A percentile compares a stretch with the other conserved stretches of the same genome.
Conservation (phyloP, 2,888 invertebrate species). For the Helicoverpa assulta region DNA sequence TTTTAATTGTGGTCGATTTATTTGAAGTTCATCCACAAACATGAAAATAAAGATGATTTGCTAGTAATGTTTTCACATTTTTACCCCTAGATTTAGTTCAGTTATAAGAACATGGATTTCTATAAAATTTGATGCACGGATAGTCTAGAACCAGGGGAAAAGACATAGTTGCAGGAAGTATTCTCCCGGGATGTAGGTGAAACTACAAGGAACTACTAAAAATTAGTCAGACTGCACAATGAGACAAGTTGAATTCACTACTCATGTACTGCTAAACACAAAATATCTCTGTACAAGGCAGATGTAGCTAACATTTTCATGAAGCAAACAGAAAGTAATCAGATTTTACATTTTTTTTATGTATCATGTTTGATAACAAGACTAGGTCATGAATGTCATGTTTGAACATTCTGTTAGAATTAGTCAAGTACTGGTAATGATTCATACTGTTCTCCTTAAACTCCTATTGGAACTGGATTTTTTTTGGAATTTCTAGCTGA, state of each 20-base stretch:
- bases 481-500: conserved; percentile 1
- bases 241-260: not conserved
- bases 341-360: conserved; percentile 19
- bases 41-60: too few relatives aligned
- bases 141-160: too few relatives aligned
- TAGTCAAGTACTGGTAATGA: conserved; percentile 28
- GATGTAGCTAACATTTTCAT: not conserved
- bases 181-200: too few relatives aligned
- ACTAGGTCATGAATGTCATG: conserved; percentile 26
- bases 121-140: too few relatives aligned
- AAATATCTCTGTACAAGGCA: not conserved
- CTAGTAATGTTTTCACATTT: too few relatives aligned
- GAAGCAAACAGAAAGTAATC: not conserved
- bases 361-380: conserved; percentile 14
- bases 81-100: too few relatives aligned
- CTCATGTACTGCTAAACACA: not conserved
- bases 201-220: too few relatives aligned
- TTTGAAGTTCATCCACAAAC: too few relatives aligned
- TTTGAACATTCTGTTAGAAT: conserved; percentile 11
- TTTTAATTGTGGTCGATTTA: too few relatives aligned
- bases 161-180: too few relatives aligned
- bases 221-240: not conserved
- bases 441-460: conserved; percentile 19
- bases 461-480: conserved; percentile 21
- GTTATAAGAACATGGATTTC: too few relatives aligned